Conservation (phyloP, 2,797 vertebrate species). For the Rhinichthys osculus region DNA sequence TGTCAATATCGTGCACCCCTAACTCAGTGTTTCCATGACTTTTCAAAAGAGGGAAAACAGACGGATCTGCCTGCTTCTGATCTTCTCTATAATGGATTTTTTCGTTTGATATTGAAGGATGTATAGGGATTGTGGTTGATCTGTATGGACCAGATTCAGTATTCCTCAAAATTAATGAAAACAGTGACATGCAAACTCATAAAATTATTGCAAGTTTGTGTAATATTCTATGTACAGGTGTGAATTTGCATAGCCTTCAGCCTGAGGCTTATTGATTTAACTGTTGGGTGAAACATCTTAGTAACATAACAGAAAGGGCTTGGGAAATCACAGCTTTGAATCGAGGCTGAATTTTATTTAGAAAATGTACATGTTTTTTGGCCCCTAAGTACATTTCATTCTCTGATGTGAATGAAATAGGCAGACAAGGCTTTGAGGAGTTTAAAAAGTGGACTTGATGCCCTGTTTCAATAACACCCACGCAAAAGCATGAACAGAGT, state of each 20-base stretch:
- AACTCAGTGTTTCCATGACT: too few relatives aligned
- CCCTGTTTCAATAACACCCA: conserved; percentile 2
- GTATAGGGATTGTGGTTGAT: too few relatives aligned
- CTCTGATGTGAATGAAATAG: not conserved
- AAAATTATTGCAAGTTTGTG: too few relatives aligned
- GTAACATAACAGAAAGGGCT: not conserved
- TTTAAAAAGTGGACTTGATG: conserved; percentile 6
- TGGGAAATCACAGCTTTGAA: not conserved
- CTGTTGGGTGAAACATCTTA: not conserved
- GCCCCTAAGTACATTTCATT: not conserved
- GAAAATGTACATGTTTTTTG: not conserved
- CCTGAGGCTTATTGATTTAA: not conserved
- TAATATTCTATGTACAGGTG: not conserved
- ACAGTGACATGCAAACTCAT: too few relatives aligned
- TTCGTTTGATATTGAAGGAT: too few relatives aligned
- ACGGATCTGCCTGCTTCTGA: too few relatives aligned
- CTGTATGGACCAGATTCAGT: too few relatives aligned
- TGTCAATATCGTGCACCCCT: too few relatives aligned
- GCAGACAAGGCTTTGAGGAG: conserved; percentile 12
- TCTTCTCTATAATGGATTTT: too few relatives aligned
- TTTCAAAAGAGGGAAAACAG: too few relatives aligned
- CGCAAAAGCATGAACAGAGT: conserved; percentile 34
- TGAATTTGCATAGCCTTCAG: not conserved
- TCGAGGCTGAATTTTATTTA: not conserved
- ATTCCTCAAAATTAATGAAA: too few relatives aligned